Base-by-base conservation (phyloP, 2,888 invertebrate genomes). In the Tenodera sinensis region DNA sequence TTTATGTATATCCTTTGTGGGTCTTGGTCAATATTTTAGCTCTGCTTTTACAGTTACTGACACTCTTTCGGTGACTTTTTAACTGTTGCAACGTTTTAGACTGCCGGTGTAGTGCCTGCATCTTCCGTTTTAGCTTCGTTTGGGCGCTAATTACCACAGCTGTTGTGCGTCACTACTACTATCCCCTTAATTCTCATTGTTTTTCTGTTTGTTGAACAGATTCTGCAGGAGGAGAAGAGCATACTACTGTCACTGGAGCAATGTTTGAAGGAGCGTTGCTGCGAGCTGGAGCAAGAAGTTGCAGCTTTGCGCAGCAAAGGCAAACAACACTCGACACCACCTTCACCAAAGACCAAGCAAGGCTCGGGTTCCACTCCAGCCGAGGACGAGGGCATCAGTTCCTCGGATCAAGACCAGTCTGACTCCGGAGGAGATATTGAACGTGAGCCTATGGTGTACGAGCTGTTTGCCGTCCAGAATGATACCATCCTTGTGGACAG, bases 351-450 rank as follows among this genome's bases (percentile, higher is more conserved):
- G 30, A 30, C 47, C 30, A 89, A 89, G 27, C 89, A 87, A 81
- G 88, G 88, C 9, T 87, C 87, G 14, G 90, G 89, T 27, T 88
- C 89, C 30, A 88, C 89, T 28, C 97, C 97, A 91, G 96, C 97
- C 83, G 97, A 97, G 93, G 97, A 97, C 92, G 97, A 97, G 94
- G 97, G 97, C 9, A 98, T 98, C 91, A 97, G 97, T 92, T 97
- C 97, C 14, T 97, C 97, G 0, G 97, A 97, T 88, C 92, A 92
- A 89, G 92, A 92, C 83, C 92, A 92, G 34, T 90, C 90, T 83
- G 89, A 90, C 87, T 87, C 88, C 30, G 86, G 86, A 94, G 95
- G 95, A 71, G 95, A 95, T 90, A 93, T 94, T 0, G 95, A 95
- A 92, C 93, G 95, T 90, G 95, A 95, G 91, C 94, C 95, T 0